Evolutionary conservation across 2,888 invertebrate genomes (phyloP), one percentile per base, ranked within the genome.

Genomic region (Volucella inanis): DNA sequence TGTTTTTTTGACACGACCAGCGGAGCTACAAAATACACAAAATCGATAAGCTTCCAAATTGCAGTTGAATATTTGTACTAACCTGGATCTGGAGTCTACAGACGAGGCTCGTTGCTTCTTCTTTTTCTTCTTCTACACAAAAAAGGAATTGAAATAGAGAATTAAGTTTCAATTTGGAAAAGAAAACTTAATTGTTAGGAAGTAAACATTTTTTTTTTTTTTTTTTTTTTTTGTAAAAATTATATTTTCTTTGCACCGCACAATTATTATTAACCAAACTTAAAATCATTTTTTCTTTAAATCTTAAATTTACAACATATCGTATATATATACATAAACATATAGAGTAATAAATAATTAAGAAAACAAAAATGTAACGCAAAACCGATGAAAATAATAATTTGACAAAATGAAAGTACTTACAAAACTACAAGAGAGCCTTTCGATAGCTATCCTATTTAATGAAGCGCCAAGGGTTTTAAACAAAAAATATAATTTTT

Each of bases 401-500:
- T 81, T 85, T 85, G 89, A 89, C 90, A 88, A 90, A 91, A 91
- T 90, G 89, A 91, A 91, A 91, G 91, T 91, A 91, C 91, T 91
- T 91, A 91, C 91, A 91, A 91, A 91, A 91, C 91, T 91, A 91
- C 90, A 90, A 91, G 90, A 91, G 91, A 91, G 91, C 91, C 91
- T 90, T 89, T 91, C 89, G 91, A 91, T 90, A 91, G 91, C 91
- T 91, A 92, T 91, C 92, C 92, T 92, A 91, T 91, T 90, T 88
- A 92, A 92, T 92, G 91, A 91, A 92, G 92, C 91, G 91, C 90
- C 91, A 92, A 90, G 91, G 90, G 90, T 90, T 91, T 95, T 94
- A 95, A 94, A 94, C 93, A 93, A 94, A 94, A 95, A 95, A 94
- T 94, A 94, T 95, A 94, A 94, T 94, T 94, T 94, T 94, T 94